phyloP scores from a whole-genome alignment of 2,888 invertebrate genomes.

The Crioceris asparagi region DNA sequence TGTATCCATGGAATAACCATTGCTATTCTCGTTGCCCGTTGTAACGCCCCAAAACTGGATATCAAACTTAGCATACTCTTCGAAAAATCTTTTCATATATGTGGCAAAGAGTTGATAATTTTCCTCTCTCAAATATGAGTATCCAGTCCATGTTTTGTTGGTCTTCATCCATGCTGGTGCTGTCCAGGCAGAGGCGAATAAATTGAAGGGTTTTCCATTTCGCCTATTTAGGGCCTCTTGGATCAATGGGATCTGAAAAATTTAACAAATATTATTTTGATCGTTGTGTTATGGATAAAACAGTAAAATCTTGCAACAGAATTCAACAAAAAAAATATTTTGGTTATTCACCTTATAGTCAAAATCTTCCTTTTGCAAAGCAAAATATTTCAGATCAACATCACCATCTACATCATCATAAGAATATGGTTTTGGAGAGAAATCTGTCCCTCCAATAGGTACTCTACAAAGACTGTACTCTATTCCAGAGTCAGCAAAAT shows the following conservation, averaged over 20 bases:
- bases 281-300: too few species aligned
- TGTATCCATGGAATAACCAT: slow-evolving; percentile 49
- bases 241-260: slow-evolving; percentile 1
- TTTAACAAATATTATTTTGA: too few species aligned
- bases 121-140: slow-evolving; percentile 26
- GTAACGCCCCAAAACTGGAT: slow-evolving; percentile 73
- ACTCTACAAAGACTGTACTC: slow-evolving; percentile 70
- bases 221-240: background rate
- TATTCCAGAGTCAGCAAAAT: slow-evolving; percentile 53
- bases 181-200: slow-evolving; percentile 40
- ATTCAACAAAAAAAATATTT: too few species aligned
- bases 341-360: slow-evolving; percentile 63
- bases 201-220: slow-evolving; percentile 13
- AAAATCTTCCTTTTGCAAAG: slow-evolving; percentile 55
- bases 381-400: slow-evolving; percentile 48
- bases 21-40: slow-evolving; percentile 75
- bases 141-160: slow-evolving; percentile 32
- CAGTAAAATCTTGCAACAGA: too few species aligned
- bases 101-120: slow-evolving; percentile 73
- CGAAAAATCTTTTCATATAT: too few species aligned
- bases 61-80: slow-evolving; percentile 59
- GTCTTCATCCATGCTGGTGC: slow-evolving; percentile 44
- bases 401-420: slow-evolving; percentile 53
- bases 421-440: slow-evolving; percentile 69
- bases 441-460: slow-evolving; percentile 79